phyloP scores from a whole-genome alignment of 2,113 vertebrate genomes.

The Oryzias celebensis region DNA sequence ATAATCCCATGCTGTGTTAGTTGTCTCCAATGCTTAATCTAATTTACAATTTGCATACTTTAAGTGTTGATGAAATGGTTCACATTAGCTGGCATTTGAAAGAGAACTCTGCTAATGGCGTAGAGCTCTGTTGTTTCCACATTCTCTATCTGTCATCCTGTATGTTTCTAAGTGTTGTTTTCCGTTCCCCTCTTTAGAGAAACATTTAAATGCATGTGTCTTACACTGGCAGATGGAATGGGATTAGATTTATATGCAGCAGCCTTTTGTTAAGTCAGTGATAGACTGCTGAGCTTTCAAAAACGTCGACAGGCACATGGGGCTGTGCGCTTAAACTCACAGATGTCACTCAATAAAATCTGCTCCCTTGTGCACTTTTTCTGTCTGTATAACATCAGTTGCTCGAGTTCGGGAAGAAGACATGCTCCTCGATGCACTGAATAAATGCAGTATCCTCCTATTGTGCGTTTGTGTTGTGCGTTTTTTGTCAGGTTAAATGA shows the following conservation, averaged over 20 bases:
- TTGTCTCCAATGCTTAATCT: no score
- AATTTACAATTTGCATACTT: no score
- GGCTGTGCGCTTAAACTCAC: neutral
- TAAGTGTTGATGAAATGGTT: no score
- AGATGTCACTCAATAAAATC: slow-evolving; percentile 34
- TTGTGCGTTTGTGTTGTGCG: slow-evolving; percentile 1
- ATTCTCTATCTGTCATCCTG: no score
- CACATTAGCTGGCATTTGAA: no score
- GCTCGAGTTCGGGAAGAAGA: slow-evolving; percentile 18
- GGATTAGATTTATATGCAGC: slow-evolving; percentile 48
- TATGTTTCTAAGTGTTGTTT: neutral
- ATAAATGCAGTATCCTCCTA: slow-evolving; percentile 8
- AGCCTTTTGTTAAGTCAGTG: slow-evolving; percentile 43
- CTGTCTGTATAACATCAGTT: slow-evolving; percentile 24
- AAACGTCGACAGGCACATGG: slow-evolving; percentile 17
- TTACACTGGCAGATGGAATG: slow-evolving; percentile 29
- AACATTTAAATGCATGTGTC: slow-evolving; percentile 22
- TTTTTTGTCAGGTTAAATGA: slow-evolving; percentile 12
- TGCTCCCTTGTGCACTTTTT: slow-evolving; percentile 25
- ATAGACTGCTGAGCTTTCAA: slow-evolving; percentile 55
- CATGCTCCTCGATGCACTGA: slow-evolving; percentile 38
- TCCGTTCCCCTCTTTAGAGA: neutral
- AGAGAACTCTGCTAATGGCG: no score
- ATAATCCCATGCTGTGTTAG: no score
- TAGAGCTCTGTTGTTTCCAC: no score